These are phyloP conservation scores for Ennomos fuscantarius DNA, from an alignment of 2,888 invertebrate genomes.

Conservation along the genomic window DNA sequence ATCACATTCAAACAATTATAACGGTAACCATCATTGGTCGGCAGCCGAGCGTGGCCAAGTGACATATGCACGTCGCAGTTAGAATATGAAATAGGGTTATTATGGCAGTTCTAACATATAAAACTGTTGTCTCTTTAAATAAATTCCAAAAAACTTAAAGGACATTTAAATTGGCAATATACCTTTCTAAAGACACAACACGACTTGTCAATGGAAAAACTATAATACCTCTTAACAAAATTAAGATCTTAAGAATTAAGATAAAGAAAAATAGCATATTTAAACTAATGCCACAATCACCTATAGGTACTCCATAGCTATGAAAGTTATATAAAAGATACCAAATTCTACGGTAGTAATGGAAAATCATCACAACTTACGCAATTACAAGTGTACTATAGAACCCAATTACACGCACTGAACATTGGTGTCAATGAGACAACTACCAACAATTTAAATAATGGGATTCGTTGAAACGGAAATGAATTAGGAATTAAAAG, in stretches of 20 bases:
- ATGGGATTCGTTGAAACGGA: conserved; percentile 28
- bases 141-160: too few species aligned
- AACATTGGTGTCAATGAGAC: conserved; percentile 51
- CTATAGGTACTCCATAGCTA: too few species aligned
- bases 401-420: conserved; percentile 46
- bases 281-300: too few species aligned
- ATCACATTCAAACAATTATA: conserved; percentile 56
- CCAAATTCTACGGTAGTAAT: conserved; percentile 37
- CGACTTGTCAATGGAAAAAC: too few species aligned
- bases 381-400: conserved; percentile 29
- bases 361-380: conserved; percentile 49
- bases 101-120: conserved; percentile 2
- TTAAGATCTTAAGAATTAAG: too few species aligned
- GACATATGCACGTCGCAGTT: conserved; percentile 51
- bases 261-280: too few species aligned
- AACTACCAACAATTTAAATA: conserved; percentile 25
- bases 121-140: too few species aligned
- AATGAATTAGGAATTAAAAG: conserved; percentile 29
- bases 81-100: conserved; percentile 19
- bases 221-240: too few species aligned
- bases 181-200: too few species aligned
- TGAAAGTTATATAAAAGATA: conserved; percentile 29
- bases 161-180: too few species aligned
- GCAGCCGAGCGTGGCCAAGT: conserved; percentile 57
- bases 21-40: conserved; percentile 51